Percentiles rank a stretch among this genome's conserved stretches.
Evolutionary conservation across 2,113 vertebrate species (phyloP).

Genomic region (Emydura subglobosa): DNA sequence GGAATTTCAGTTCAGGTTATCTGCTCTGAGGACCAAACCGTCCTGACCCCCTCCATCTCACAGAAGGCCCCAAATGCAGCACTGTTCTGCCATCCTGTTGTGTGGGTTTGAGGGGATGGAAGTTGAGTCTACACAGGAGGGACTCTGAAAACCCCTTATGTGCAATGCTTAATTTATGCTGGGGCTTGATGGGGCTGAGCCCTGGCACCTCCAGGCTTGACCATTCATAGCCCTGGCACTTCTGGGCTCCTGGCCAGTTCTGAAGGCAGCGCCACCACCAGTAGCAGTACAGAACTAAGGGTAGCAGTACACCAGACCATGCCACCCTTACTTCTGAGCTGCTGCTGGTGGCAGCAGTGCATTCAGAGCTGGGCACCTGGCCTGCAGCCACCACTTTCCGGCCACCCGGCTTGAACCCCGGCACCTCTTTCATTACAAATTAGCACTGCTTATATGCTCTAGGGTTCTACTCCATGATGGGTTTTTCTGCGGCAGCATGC

Average conservation of each 20-base stretch:
- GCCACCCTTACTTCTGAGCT: neutral
- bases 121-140: neutral
- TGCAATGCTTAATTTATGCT: neutral
- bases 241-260: neutral
- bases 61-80: neutral
- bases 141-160: neutral
- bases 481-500: neutral
- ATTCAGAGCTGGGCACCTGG: too few relatives aligned
- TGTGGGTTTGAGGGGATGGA: neutral
- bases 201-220: neutral
- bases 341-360: too few relatives aligned
- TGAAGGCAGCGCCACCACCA: neutral
- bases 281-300: neutral
- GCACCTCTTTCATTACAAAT: too few relatives aligned
- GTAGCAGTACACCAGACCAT: neutral
- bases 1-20: neutral
- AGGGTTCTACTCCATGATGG: neutral
- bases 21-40: neutral
- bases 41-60: neutral
- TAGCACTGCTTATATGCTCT: neutral
- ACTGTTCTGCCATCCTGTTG: neutral
- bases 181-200: too few relatives aligned
- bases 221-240: neutral
- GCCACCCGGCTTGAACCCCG: neutral
- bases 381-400: neutral